Conservation (phyloP, 2,888 invertebrate species). For the Balanococcus diminutus region DNA sequence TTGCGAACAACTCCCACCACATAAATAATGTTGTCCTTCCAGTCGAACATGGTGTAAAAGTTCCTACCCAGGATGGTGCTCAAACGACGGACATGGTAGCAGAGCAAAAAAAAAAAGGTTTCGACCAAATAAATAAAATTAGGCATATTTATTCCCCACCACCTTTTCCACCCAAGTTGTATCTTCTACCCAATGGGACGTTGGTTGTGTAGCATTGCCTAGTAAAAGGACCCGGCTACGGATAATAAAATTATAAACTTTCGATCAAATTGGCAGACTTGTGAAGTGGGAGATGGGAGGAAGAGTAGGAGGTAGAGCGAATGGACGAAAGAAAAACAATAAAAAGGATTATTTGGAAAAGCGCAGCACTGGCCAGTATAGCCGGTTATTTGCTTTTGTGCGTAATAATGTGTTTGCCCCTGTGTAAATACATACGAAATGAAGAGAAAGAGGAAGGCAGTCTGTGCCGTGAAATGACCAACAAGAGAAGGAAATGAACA, state of each 20-base stretch:
- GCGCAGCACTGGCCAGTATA: neutral
- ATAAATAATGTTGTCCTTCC: too few relatives aligned
- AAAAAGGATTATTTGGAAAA: neutral
- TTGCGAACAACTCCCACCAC: too few relatives aligned
- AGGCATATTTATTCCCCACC: neutral
- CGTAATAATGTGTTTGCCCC: conserved; percentile 7
- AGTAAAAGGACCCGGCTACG: neutral
- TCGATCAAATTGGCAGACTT: neutral
- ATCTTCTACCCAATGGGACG: neutral
- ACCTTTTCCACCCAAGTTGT: neutral
- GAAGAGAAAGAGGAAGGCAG: neutral
- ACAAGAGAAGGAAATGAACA: neutral
- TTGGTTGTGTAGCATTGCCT: neutral
- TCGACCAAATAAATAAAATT: neutral
- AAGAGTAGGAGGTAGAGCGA: neutral
- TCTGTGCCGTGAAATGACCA: neutral
- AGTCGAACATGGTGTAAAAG: too few relatives aligned
- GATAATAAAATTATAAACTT: conserved; percentile 7
- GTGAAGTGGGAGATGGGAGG: neutral
- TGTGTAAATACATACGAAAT: neutral
- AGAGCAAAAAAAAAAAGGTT: neutral
- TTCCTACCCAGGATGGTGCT: neutral
- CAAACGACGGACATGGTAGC: too few relatives aligned
- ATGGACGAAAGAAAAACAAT: neutral
- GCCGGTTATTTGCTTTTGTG: neutral